Evolutionary conservation across 2,113 vertebrate genomes (phyloP).

Genomic region (Rynchops niger): DNA sequence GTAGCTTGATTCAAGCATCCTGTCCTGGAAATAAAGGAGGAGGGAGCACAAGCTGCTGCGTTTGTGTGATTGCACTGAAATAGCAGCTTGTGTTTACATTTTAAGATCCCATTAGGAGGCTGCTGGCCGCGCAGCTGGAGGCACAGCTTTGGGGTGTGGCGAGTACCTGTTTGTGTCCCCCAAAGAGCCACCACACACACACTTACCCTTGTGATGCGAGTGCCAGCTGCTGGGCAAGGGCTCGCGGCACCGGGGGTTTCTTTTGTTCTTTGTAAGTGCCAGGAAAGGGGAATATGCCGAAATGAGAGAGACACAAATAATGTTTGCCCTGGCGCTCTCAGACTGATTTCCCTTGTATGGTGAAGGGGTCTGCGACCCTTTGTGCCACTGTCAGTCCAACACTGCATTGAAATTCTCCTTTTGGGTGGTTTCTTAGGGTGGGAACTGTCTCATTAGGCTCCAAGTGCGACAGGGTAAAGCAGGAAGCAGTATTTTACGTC

Average conservation of each 20-base stretch:
- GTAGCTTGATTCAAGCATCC: not conserved
- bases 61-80: not conserved
- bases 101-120: not conserved
- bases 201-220: not conserved
- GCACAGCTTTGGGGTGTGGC: not conserved
- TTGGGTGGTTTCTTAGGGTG: not conserved
- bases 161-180: not conserved
- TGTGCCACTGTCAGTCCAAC: not conserved
- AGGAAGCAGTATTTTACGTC: accelerated
- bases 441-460: not conserved
- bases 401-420: not conserved
- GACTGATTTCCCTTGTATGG: not conserved
- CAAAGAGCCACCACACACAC: not conserved
- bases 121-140: not conserved
- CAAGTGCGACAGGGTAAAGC: accelerated
- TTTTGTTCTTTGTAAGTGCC: not conserved
- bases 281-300: not conserved
- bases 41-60: not conserved
- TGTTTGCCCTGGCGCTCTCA: not conserved
- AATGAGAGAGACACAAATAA: not conserved
- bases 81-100: conserved; percentile 3
- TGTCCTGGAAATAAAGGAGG: not conserved
- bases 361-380: not conserved
- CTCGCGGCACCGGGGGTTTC: not conserved
- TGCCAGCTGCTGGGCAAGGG: not conserved